A percentile compares a stretch with the other conserved stretches of the same genome.
phyloP scores from a whole-genome alignment of 2,797 vertebrate genomes.

The Pempheris klunzingeri region DNA sequence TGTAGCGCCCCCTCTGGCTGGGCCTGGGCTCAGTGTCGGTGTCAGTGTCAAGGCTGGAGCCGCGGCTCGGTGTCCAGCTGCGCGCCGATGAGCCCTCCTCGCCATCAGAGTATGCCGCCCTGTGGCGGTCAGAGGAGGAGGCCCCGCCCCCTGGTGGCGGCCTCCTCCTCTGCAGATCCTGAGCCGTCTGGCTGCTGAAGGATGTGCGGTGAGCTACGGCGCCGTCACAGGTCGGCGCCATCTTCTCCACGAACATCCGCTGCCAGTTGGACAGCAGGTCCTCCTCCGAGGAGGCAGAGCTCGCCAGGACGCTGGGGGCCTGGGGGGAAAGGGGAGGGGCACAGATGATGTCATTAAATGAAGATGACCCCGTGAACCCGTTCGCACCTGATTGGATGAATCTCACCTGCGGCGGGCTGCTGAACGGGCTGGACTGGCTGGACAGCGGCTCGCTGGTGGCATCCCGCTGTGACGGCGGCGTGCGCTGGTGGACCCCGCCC shows the following conservation, averaged over 20 bases:
- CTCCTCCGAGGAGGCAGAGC: constrained; percentile 94
- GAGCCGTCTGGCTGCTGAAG: constrained; percentile 88
- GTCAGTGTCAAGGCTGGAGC: constrained; percentile 90
- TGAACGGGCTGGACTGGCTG: constrained; percentile 89
- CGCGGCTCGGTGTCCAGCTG: constrained; percentile 90
- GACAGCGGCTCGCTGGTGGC: constrained; percentile 79
- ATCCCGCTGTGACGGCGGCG: constrained; percentile 67
- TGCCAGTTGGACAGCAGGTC: constrained; percentile 97
- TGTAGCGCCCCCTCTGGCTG: constrained; percentile 79
- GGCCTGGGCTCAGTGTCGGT: constrained; percentile 84
- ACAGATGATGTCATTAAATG: too few relatives aligned
- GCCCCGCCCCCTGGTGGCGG: constrained; percentile 28
- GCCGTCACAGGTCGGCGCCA: constrained; percentile 83
- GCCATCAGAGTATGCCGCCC: constrained; percentile 86
- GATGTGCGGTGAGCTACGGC: constrained; percentile 89
- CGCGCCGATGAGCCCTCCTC: constrained; percentile 88
- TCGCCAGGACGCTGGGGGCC: constrained; percentile 88
- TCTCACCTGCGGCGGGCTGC: constrained; percentile 88
- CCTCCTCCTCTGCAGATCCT: constrained; percentile 86
- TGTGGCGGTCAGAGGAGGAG: constrained; percentile 42
- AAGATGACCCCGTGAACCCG: too few relatives aligned
- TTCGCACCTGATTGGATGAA: too few relatives aligned
- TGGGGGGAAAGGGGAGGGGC: not conserved
- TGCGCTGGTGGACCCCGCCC: constrained; percentile 55
- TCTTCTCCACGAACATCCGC: constrained; percentile 95